Percentiles rank a stretch among this genome's conserved stretches.
phyloP scores from a whole-genome alignment of 2,888 invertebrate species.

The Drosophila cracens region DNA sequence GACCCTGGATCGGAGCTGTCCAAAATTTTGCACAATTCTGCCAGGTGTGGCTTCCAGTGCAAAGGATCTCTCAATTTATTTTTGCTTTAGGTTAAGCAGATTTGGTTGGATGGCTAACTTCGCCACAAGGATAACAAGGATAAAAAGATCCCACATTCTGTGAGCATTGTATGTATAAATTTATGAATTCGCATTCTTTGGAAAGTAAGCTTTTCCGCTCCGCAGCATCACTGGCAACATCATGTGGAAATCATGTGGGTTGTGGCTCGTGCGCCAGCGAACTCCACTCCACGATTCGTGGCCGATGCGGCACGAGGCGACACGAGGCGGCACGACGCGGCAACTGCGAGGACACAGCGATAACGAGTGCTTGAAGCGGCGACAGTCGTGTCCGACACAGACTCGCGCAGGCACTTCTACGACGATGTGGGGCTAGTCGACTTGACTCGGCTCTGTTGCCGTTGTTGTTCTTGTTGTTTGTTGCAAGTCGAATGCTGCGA shows the following conservation, averaged over 20 bases:
- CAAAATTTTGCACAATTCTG: neutral
- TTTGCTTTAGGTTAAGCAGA: fast-evolving
- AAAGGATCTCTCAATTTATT: neutral
- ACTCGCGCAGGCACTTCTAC: constrained; percentile 27
- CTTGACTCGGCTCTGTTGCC: constrained; percentile 6
- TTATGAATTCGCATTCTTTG: neutral
- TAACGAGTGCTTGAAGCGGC: constrained; percentile 17
- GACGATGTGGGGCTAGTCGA: constrained; percentile 11
- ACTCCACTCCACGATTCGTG: neutral
- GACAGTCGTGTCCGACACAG: constrained; percentile 48
- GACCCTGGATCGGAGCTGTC: neutral
- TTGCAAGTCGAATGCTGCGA: constrained; percentile 8
- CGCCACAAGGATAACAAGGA: neutral
- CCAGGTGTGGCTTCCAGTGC: neutral
- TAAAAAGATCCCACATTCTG: neutral
- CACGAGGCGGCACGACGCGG: neutral
- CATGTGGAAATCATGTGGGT: neutral
- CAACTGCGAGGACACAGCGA: constrained; percentile 2
- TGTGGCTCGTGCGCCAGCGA: neutral
- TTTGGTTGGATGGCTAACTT: neutral
- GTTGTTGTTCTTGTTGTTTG: neutral
- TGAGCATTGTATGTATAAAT: neutral
- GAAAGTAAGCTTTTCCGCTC: neutral
- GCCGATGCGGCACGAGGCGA: neutral
- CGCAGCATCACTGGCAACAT: neutral